Conservation (phyloP, 2,113 vertebrate species). For the Hippopotamus amphibius region DNA sequence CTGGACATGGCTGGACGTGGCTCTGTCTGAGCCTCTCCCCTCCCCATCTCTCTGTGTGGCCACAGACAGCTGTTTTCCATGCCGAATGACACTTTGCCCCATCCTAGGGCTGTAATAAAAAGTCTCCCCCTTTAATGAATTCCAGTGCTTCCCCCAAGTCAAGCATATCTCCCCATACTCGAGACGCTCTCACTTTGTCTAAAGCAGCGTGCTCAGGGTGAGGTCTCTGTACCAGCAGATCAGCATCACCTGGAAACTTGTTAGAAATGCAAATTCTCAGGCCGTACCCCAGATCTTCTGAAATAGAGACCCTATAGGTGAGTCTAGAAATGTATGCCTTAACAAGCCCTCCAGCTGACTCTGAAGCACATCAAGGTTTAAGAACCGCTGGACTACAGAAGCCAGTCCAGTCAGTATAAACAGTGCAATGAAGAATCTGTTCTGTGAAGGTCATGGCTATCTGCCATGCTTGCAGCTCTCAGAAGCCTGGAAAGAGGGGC, state of each 20-base stretch:
- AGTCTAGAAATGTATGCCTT: background rate
- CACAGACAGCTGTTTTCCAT: too few relatives aligned
- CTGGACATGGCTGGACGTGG: rapidly evolving
- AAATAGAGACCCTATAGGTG: too few relatives aligned
- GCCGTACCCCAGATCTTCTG: background rate
- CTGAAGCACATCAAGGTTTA: background rate
- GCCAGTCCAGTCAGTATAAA: background rate
- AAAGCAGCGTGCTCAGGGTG: background rate
- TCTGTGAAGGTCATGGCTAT: background rate
- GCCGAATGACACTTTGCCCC: background rate
- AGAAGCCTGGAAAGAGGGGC: background rate
- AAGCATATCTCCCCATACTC: background rate
- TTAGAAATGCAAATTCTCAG: background rate
- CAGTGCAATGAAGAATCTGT: background rate
- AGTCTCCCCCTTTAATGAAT: background rate
- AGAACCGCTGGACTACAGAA: background rate
- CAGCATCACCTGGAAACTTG: background rate
- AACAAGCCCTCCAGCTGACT: background rate
- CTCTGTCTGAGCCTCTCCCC: background rate
- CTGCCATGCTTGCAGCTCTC: background rate
- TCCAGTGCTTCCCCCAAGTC: background rate
- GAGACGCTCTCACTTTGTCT: background rate
- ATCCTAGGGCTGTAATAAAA: background rate
- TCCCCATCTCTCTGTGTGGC: rapidly evolving
- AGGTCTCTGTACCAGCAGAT: too few relatives aligned